Evolutionary conservation across 2,797 vertebrate genomes (phyloP).

Genomic region (Pipistrellus kuhlii): DNA sequence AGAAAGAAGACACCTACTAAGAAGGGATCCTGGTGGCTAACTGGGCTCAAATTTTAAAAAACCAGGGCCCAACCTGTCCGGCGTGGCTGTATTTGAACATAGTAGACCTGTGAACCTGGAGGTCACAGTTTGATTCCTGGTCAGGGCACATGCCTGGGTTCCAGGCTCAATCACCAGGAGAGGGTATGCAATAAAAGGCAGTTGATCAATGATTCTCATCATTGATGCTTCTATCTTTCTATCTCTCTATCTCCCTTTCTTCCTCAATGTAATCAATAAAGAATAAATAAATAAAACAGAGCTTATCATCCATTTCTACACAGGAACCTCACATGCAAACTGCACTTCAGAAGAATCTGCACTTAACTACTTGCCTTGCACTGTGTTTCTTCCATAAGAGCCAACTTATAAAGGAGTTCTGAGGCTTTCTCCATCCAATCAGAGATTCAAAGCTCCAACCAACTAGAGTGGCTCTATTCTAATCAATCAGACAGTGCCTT

Average conservation of each 20-base stretch:
- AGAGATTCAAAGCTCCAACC: background rate
- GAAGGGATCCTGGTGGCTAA: too few relatives aligned
- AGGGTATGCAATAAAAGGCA: too few relatives aligned
- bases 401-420: background rate
- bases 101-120: too few relatives aligned
- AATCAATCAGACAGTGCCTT: background rate
- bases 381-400: background rate
- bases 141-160: too few relatives aligned
- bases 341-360: background rate
- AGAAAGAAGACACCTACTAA: background rate
- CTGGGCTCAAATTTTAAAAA: background rate
- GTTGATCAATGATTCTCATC: too few relatives aligned
- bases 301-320: background rate
- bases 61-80: background rate
- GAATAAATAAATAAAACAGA: background rate
- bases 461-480: background rate
- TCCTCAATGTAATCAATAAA: too few relatives aligned
- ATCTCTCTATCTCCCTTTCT: too few relatives aligned
- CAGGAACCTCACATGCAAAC: background rate
- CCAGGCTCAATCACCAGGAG: too few relatives aligned
- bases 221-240: too few relatives aligned
- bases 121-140: too few relatives aligned
- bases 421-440: background rate
- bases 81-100: too few relatives aligned
- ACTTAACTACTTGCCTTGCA: background rate